Conservation (phyloP, 2,113 vertebrate species). For the Boulengeromyrus knoepffleri region DNA sequence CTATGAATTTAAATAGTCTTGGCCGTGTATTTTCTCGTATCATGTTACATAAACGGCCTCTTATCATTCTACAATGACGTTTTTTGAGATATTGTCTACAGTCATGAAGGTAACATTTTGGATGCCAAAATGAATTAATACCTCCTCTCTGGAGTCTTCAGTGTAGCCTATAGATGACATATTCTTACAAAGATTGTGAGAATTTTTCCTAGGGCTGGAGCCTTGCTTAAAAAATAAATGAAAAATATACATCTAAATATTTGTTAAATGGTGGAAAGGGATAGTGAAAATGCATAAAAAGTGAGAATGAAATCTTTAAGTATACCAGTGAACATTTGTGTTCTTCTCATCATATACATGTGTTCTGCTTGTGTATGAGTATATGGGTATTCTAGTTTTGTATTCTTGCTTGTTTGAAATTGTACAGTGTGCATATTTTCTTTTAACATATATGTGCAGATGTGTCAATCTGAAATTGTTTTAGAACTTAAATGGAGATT, state of each 20-base stretch:
- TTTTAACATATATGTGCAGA: slow-evolving; percentile 3
- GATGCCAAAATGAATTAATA: not conserved
- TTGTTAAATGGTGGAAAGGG: not conserved
- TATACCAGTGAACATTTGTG: not conserved
- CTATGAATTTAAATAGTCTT: not conserved
- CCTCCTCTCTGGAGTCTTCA: not conserved
- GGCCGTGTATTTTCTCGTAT: not conserved
- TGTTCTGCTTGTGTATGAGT: not conserved
- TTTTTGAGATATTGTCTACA: not conserved
- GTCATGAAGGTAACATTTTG: not conserved
- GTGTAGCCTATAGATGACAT: not conserved
- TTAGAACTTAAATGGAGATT: not conserved
- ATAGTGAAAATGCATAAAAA: not conserved
- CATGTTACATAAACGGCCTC: not conserved
- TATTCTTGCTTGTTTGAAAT: not conserved
- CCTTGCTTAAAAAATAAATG: not conserved
- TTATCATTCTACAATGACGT: not conserved
- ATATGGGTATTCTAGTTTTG: not conserved
- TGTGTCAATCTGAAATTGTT: not conserved
- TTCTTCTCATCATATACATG: not conserved
- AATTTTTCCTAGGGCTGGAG: not conserved
- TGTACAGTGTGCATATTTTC: not conserved
- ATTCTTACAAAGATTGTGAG: not conserved
- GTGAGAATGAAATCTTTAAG: not conserved
- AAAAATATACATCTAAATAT: not conserved